phyloP scores from a whole-genome alignment of 2,797 vertebrate species.

The Pseudomugil gertrudae region DNA sequence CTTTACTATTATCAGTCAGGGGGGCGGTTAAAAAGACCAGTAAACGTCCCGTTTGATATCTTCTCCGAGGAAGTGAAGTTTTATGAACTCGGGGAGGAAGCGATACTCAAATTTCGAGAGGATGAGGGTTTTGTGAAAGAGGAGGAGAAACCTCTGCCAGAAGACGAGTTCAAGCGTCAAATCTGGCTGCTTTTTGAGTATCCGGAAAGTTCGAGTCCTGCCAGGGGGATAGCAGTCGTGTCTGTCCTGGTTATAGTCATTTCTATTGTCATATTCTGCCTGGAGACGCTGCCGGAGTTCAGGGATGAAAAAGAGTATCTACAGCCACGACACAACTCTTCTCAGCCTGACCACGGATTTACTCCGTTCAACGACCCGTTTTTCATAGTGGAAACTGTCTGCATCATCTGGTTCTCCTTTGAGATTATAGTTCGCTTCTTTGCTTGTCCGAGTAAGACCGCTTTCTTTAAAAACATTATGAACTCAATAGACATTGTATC shows the following conservation, averaged over 20 bases:
- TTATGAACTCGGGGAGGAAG: slow-evolving; percentile 96
- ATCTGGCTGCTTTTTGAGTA: slow-evolving; percentile 99
- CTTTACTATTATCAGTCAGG: slow-evolving; percentile 98
- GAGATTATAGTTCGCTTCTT: slow-evolving; percentile 97
- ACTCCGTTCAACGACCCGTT: slow-evolving; percentile 98
- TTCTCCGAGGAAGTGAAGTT: slow-evolving; percentile 99
- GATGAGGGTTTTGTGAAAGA: slow-evolving; percentile 98
- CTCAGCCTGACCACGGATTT: slow-evolving; percentile 83
- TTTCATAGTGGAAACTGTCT: slow-evolving; percentile 98
- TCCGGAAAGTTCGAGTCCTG: slow-evolving; percentile 95
- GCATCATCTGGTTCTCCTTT: slow-evolving; percentile 99
- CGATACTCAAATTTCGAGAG: slow-evolving; percentile 95
- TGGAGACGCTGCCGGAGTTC: slow-evolving; percentile 98
- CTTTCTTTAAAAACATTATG: slow-evolving; percentile 98
- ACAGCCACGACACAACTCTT: slow-evolving; percentile 76
- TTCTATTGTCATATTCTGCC: slow-evolving; percentile 97
- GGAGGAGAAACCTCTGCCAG: slow-evolving; percentile 92
- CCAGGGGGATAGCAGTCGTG: slow-evolving; percentile 95
- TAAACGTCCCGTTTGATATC: slow-evolving; percentile 95
- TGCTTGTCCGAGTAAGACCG: slow-evolving; percentile 93
- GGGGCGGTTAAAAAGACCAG: slow-evolving; percentile 94
- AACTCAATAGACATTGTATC: slow-evolving; percentile 99
- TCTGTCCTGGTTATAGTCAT: slow-evolving; percentile 98
- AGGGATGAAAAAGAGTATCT: slow-evolving; percentile 93
- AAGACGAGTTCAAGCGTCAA: slow-evolving; percentile 97